A percentile compares a stretch with the other conserved stretches of the same genome.
These are phyloP conservation scores for Actenoides lindsayi DNA, from an alignment of 2,113 vertebrate genomes.

Conservation along the genomic window DNA sequence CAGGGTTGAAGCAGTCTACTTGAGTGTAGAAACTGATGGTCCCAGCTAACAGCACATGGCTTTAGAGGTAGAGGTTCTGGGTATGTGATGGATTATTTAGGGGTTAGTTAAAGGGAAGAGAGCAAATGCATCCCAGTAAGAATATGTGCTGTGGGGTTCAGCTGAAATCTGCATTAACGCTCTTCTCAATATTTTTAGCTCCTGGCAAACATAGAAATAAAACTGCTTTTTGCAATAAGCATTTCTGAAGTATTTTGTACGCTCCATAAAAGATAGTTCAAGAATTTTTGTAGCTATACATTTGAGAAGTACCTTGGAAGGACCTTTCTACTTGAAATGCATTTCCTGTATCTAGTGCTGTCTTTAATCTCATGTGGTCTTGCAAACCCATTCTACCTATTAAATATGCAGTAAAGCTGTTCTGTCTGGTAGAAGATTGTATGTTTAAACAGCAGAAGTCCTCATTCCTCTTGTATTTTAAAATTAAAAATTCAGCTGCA, in stretches of 20 bases:
- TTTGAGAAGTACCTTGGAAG: slow-evolving; percentile 9
- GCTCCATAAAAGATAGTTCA: not conserved
- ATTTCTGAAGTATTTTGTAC: not conserved
- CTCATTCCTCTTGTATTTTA: slow-evolving; percentile 21
- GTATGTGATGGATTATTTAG: not conserved
- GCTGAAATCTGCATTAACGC: not conserved
- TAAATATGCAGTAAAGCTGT: slow-evolving; percentile 55
- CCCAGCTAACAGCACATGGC: not conserved
- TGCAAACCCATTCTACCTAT: slow-evolving; percentile 5
- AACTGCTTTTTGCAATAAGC: not conserved
- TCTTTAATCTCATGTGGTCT: slow-evolving; percentile 29
- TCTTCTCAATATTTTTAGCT: not conserved
- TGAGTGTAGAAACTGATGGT: not conserved
- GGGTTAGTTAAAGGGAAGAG: not conserved
- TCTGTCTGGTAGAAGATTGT: slow-evolving; percentile 44
- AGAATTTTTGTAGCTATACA: not conserved
- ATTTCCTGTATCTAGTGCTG: slow-evolving; percentile 13
- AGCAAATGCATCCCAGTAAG: not conserved
- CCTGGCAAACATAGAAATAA: not conserved
- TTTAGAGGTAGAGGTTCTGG: slow-evolving; percentile 12
- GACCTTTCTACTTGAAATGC: slow-evolving; percentile 27
- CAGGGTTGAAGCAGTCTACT: not conserved
- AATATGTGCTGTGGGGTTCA: not conserved
- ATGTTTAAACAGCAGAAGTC: slow-evolving; percentile 36
- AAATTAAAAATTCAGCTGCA: slow-evolving; percentile 47